Evolutionary conservation across 1,140 invertebrate genomes (phyloP), one percentile per base, ranked within the genome.

Genomic region (Drosophila pandora): DNA sequence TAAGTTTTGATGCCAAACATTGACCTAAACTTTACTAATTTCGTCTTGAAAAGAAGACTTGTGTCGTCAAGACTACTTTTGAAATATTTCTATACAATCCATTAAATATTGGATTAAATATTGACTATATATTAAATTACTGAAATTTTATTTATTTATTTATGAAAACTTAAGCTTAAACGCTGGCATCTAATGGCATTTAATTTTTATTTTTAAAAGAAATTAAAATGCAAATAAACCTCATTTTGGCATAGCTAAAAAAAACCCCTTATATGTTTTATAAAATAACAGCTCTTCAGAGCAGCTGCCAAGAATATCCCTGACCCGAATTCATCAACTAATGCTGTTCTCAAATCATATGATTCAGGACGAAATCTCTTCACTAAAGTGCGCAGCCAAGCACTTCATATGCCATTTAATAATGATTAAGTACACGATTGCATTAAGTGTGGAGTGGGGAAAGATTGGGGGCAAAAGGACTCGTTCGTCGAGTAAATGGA

Each of bases 1-100:
- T 45, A 88, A 85, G 72, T 53, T 72, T 84, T 76, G 39, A 30
- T 17, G 34, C n/a, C 59, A 63, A 72, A 63, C 47, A 68, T 47
- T 37, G 39, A 39, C 32, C 47, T 28, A 28, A 6, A 28, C 25
- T 28, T 28, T 28, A 28, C 25, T 28, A 4, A 28, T 28, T 28
- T 28, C 5, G 5, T 28, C 7, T 28, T 28, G n/a, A n/a, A 6
- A 25, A 6, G 5, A 28, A 6, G 25, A 28, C 25, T 28, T 28
- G 0, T 28, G 6, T 28, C 5, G 25, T 28, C 7, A 28, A 28
- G 0, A 28, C 7, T 28, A 28, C 5, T 28, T 6, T 28, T 5
- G 7, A 17, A 17, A 17, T 17, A 17, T 17, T 17, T 17, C n/a
- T n/a, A n/a, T n/a, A n/a, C n/a, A n/a, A n/a, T n/a, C n/a, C n/a